Evolutionary conservation across 2,113 vertebrate genomes (phyloP).

Genomic region (Prochilodus magdalenae): DNA sequence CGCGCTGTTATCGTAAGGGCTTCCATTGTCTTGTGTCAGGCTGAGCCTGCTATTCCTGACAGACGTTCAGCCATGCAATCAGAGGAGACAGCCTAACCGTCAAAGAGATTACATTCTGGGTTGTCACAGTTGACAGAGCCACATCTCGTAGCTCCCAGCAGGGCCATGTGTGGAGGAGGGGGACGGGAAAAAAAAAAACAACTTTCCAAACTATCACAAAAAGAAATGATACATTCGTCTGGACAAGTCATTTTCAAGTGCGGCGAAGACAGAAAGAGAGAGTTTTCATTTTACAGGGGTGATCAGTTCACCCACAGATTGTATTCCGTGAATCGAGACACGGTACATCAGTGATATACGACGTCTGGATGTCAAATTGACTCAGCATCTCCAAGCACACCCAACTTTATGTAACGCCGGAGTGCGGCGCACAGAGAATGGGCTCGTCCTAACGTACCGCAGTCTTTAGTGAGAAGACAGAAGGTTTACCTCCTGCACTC

Average conservation of each 20-base stretch:
- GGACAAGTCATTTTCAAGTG: not conserved
- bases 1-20: not conserved
- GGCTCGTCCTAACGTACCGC: not conserved
- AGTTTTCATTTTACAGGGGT: not conserved
- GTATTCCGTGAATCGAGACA: not conserved
- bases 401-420: not conserved
- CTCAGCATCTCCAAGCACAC: not conserved
- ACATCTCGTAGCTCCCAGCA: conserved; percentile 16
- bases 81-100: conserved; percentile 1
- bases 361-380: not conserved
- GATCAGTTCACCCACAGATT: not conserved
- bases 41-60: conserved; percentile 22
- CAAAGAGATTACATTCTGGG: conserved; percentile 5
- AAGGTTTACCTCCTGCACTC: not conserved
- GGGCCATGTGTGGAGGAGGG: conserved; percentile 4
- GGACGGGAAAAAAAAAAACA: too few relatives aligned
- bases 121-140: conserved; percentile 13
- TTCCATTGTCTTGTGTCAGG: conserved; percentile 16
- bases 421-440: not conserved
- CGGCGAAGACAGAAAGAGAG: not conserved
- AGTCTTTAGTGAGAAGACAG: not conserved
- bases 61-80: conserved; percentile 26
- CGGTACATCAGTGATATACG: not conserved
- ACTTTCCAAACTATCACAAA: conserved; percentile 17
- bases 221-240: not conserved